Conservation (phyloP, 2,113 vertebrate genomes). For the Eublepharis macularius region DNA sequence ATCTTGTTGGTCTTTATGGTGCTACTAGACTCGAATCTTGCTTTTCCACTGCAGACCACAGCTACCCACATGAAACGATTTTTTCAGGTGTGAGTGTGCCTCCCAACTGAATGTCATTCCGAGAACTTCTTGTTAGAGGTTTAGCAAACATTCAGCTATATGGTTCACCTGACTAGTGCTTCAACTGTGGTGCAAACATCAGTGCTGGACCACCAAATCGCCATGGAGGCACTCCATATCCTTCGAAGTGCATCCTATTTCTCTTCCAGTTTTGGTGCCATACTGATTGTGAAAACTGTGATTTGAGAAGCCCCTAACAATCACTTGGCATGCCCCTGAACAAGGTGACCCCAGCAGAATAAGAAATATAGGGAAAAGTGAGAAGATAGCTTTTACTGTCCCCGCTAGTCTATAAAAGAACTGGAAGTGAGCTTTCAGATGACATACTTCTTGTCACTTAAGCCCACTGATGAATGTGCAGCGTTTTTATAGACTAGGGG, state of each 20-base stretch:
- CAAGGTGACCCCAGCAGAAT: no score
- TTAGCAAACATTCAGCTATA: not conserved
- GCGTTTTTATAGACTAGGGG: not conserved
- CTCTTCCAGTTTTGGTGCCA: not conserved
- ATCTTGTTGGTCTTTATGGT: no score
- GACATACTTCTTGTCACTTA: not conserved
- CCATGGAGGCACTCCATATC: not conserved
- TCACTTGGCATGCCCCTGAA: no score
- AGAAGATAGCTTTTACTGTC: not conserved
- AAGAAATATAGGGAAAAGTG: not conserved
- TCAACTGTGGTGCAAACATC: not conserved
- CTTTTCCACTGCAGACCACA: no score
- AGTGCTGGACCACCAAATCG: not conserved
- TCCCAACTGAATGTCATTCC: not conserved
- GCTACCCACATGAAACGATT: no score
- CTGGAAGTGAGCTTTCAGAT: not conserved
- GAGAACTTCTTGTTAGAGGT: no score
- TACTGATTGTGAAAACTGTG: not conserved
- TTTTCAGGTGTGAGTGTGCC: not conserved
- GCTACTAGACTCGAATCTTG: no score
- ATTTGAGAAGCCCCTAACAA: not conserved
- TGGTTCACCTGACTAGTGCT: not conserved
- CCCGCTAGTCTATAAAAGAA: not conserved
- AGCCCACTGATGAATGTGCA: not conserved
- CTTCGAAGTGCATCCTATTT: not conserved